Base-by-base conservation (phyloP, 2,113 vertebrate species). In the Pampusana beccarii region DNA sequence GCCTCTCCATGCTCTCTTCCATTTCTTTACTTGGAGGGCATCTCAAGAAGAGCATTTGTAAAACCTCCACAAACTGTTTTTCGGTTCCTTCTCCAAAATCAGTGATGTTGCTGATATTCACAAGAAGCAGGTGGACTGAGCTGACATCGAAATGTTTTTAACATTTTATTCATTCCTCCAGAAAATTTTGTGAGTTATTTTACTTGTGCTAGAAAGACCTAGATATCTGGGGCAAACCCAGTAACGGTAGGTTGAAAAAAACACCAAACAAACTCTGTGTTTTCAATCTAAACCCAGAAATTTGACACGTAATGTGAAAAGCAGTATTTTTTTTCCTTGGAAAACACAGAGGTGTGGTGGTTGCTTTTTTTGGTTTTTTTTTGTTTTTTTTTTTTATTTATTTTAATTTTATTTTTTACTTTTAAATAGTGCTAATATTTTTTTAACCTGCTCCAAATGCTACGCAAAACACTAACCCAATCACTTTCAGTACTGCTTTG, bases 31-130 rank as follows among this genome's bases (percentile, higher is more conserved):
- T 61, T 66, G 20, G 17, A 46, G 40, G 24, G 8, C n/a, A 33
- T 42, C 51, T 28, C n/a, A 72, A 38, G 31, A 36, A 57, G 10
- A 78, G 17, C 4, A 1, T 51, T 58, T 54, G 4, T 44, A 73
- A 88, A 25, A 57, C 25, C 25, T 40, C 66, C 24, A 25, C 8
- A 67, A 83, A n/a, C 9, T 42, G 7, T 14, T 64, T 57, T 79
- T 73, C 29, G 34, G 17, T 77, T 75, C 29, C 13, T 86, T 6
- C 60, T 62, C 33, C 12, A 19, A 53, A 72, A 23, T 42, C 14
- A 26, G 6, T 2, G 0, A 33, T 61, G 51, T 16, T 3, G 0
- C 24, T 78, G 13, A 28, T 50, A 54, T 34, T 72, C 8, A 10
- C 28, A 61, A 44, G 34, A 62, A 93, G 9, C 0, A 0, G 10